Conservation (phyloP, 2,797 vertebrate genomes). For the Paramormyrops hopkinsi region DNA sequence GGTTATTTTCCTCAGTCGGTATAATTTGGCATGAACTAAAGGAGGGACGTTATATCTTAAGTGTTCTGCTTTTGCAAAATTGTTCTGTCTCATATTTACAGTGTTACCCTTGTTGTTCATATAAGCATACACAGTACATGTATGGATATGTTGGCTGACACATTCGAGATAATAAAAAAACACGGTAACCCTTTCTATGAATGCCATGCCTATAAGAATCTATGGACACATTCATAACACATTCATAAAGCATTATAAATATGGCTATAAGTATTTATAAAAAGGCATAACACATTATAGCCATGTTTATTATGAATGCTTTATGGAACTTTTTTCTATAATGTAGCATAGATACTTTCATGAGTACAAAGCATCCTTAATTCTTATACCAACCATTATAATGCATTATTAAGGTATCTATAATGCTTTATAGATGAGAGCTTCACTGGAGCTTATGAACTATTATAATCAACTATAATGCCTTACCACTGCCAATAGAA, state of each 20-base stretch:
- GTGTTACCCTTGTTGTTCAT: background rate
- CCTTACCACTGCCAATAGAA: no score
- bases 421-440: no score
- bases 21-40: background rate
- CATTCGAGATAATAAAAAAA: background rate
- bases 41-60: background rate
- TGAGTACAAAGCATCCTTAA: background rate
- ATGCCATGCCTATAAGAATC: background rate
- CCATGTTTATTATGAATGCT: background rate
- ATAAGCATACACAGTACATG: background rate
- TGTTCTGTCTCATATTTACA: background rate
- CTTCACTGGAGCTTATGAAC: no score
- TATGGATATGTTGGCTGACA: background rate
- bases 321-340: background rate
- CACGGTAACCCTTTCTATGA: no score
- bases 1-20: background rate
- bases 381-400: no score
- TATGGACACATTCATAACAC: background rate
- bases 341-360: background rate
- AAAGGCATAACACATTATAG: no score
- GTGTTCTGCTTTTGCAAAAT: background rate
- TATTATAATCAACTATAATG: no score
- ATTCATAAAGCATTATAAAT: no score
- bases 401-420: no score
- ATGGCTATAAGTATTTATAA: no score